Percentiles rank a stretch among this genome's conserved stretches.
Conservation (phyloP, 23 tunicate genomes). For the Pegea sp. region DNA sequence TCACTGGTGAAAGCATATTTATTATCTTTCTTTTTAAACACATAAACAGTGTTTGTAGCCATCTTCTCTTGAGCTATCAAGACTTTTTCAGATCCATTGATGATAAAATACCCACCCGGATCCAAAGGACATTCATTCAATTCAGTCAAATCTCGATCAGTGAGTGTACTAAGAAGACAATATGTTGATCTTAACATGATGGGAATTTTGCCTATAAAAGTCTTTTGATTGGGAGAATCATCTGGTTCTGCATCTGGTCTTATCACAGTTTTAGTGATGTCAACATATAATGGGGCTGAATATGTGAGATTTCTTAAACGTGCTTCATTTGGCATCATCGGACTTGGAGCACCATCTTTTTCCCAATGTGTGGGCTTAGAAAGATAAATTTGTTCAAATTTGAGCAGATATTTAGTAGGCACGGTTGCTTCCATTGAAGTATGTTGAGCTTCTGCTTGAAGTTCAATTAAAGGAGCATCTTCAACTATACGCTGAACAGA, state of each 20-base stretch:
- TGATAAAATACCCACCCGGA: conserved; percentile 99
- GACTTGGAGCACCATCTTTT: conserved; percentile 93
- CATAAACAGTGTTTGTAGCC: conserved; percentile 99
- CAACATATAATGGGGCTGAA: conserved; percentile 97
- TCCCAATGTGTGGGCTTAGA: conserved; percentile 99
- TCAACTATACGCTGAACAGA: conserved; percentile 98
- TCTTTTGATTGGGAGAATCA: conserved; percentile 67
- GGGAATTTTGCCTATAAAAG: conserved; percentile 97
- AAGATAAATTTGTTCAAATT: conserved; percentile 97
- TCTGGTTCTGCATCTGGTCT: conserved; percentile 45
- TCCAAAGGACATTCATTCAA: conserved; percentile 98
- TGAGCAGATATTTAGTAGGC: conserved; percentile 83
- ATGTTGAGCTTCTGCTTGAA: conserved; percentile 95
- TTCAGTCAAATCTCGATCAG: conserved; percentile 98
- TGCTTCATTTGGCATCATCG: conserved; percentile 99
- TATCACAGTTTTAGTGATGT: conserved; percentile 75
- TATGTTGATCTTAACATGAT: conserved; percentile 96
- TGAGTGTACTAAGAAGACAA: conserved; percentile 82
- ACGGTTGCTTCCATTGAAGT: conserved; percentile 54
- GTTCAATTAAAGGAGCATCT: conserved; percentile 92
- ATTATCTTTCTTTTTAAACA: conserved; percentile 94
- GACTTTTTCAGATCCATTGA: conserved; percentile 98
- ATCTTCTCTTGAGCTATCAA: conserved; percentile 98
- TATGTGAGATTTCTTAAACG: conserved; percentile 88
- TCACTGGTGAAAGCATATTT: conserved; percentile 97